Evolutionary conservation across 2,888 invertebrate species (phyloP).

Genomic region (Pseudanteris insignis): DNA sequence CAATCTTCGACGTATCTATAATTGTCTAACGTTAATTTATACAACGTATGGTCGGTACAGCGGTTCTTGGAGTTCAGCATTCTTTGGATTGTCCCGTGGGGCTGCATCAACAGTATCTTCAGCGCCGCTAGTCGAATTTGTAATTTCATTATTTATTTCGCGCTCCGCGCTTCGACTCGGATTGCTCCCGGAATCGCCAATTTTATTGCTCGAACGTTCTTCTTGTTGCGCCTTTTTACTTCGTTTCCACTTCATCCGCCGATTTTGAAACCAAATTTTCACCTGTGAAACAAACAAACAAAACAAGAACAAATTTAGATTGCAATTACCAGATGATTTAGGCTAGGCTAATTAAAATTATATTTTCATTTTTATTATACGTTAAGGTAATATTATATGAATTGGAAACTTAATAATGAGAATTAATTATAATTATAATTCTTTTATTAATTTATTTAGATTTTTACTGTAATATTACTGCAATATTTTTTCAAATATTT

Average conservation of each 20-base stretch:
- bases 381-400: too few species aligned
- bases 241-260: constrained; percentile 98
- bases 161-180: constrained; percentile 46
- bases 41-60: constrained; percentile 66
- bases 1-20: too few species aligned
- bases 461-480: too few species aligned
- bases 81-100: constrained; percentile 55
- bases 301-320: neutral
- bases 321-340: too few species aligned
- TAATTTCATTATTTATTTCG: constrained; percentile 50
- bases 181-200: constrained; percentile 62
- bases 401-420: too few species aligned
- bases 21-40: too few species aligned
- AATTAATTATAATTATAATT: too few species aligned
- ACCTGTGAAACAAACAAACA: constrained; percentile 71
- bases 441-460: too few species aligned
- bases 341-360: neutral
- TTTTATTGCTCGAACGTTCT: constrained; percentile 69
- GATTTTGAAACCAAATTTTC: constrained; percentile 98
- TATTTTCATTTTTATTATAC: too few species aligned
- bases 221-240: constrained; percentile 96
- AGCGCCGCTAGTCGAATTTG: constrained; percentile 47
- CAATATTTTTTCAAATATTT: too few species aligned
- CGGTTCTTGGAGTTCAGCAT: constrained; percentile 61
- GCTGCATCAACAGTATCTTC: constrained; percentile 55